phyloP scores from a whole-genome alignment of 2,888 invertebrate genomes.

The Hirtodrosophila confusa region DNA sequence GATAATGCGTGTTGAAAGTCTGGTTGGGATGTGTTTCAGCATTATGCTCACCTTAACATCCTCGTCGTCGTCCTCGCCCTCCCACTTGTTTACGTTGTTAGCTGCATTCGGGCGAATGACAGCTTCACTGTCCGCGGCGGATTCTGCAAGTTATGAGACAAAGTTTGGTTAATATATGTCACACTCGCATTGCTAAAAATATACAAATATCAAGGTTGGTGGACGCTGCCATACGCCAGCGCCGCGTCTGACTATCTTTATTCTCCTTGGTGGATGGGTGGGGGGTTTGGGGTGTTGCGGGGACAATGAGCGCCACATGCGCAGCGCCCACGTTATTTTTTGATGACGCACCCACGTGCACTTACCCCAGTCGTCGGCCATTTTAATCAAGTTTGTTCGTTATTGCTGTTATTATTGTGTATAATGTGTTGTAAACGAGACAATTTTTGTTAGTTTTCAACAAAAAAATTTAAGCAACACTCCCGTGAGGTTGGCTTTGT shows the following conservation, averaged over 20 bases:
- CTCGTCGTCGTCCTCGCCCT: slow-evolving; percentile 94
- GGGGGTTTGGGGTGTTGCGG: slow-evolving; percentile 6
- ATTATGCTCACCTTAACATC: slow-evolving; percentile 89
- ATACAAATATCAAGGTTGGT: slow-evolving; percentile 46
- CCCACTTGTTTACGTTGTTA: slow-evolving; percentile 89
- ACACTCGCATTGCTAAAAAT: slow-evolving; percentile 37
- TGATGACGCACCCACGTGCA: slow-evolving; percentile 54
- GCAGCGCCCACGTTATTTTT: slow-evolving; percentile 59
- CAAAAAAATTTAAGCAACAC: slow-evolving; percentile 46
- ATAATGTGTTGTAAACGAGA: slow-evolving; percentile 28
- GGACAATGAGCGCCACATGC: slow-evolving; percentile 58
- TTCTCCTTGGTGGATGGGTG: slow-evolving; percentile 3
- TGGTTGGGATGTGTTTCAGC: slow-evolving; percentile 1
- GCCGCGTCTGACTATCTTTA: slow-evolving; percentile 24
- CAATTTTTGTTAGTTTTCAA: slow-evolving; percentile 30
- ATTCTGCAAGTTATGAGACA: slow-evolving; percentile 70
- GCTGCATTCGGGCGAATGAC: slow-evolving; percentile 89
- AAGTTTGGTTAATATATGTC: slow-evolving; percentile 26
- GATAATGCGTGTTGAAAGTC: background rate
- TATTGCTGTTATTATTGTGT: slow-evolving; percentile 12
- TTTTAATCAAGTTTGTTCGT: slow-evolving; percentile 67
- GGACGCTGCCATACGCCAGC: slow-evolving; percentile 34
- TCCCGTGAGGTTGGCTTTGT: slow-evolving; percentile 44
- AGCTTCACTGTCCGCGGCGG: slow-evolving; percentile 86
- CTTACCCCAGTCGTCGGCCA: slow-evolving; percentile 91